Conservation (phyloP, 2,113 vertebrate genomes). For the Galbula dea region DNA sequence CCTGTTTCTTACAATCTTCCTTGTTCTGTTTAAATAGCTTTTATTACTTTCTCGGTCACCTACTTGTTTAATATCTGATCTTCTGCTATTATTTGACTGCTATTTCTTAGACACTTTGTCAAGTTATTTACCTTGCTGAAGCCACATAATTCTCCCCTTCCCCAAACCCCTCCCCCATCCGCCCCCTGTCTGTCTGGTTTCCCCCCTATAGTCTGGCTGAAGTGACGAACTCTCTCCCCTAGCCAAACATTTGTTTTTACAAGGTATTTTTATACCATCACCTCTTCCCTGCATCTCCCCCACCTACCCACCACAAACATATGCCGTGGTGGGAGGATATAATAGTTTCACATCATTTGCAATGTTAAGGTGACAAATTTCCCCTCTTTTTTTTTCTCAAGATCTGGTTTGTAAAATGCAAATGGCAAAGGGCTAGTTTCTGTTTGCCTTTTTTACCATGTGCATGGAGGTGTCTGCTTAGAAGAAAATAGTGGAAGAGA, state of each 20-base stretch:
- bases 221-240: constrained; percentile 44
- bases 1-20: background rate
- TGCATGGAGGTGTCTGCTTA: background rate
- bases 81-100: constrained; percentile 1
- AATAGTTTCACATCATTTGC: constrained; percentile 58
- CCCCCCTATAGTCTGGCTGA: constrained; percentile 49
- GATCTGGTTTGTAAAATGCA: background rate
- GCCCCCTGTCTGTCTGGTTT: constrained; percentile 54
- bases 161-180: background rate
- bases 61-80: background rate
- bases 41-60: background rate
- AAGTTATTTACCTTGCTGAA: constrained; percentile 46
- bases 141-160: background rate
- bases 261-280: constrained; percentile 59
- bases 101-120: constrained; percentile 5
- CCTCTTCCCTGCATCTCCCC: constrained; percentile 52
- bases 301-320: constrained; percentile 45
- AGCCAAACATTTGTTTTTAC: constrained; percentile 59
- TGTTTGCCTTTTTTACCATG: background rate
- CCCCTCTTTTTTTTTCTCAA: background rate
- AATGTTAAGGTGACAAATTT: constrained; percentile 48
- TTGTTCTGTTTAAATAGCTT: background rate
- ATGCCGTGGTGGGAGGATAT: constrained; percentile 52
- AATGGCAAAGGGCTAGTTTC: background rate
- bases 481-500: background rate